Evolutionary conservation across 2,113 vertebrate genomes (phyloP).

Genomic region (Ascaphus truei): DNA sequence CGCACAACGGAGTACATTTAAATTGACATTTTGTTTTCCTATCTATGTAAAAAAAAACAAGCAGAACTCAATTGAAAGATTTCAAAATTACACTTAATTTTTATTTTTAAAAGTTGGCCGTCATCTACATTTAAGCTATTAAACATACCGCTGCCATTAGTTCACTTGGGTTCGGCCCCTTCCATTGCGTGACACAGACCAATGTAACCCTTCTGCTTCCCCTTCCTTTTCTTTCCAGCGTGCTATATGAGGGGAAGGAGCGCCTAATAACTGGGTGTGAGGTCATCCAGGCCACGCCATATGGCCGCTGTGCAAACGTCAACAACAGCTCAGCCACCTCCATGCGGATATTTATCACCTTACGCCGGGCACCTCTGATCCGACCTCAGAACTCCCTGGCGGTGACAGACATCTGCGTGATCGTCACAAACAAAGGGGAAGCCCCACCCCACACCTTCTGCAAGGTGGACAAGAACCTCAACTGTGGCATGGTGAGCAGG

Average conservation of each 20-base stretch:
- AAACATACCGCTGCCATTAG: too few relatives aligned
- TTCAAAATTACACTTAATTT: too few relatives aligned
- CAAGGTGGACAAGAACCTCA: conserved; percentile 96
- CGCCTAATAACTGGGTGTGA: conserved; percentile 89
- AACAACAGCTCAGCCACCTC: conserved; percentile 93
- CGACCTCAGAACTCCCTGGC: conserved; percentile 90
- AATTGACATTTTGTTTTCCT: too few relatives aligned
- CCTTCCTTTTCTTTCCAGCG: conserved; percentile 64
- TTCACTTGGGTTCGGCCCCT: too few relatives aligned
- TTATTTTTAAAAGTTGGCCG: too few relatives aligned
- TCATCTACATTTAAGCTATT: too few relatives aligned
- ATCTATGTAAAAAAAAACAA: too few relatives aligned
- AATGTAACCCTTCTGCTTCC: too few relatives aligned
- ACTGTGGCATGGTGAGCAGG: conserved; percentile 87
- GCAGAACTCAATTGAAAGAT: too few relatives aligned
- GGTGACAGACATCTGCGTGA: conserved; percentile 94
- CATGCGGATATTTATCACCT: conserved; percentile 93
- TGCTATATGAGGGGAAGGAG: conserved; percentile 93
- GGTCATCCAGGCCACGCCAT: conserved; percentile 90
- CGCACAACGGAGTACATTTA: too few relatives aligned
- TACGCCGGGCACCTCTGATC: conserved; percentile 71
- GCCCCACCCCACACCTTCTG: conserved; percentile 95
- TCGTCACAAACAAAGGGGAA: conserved; percentile 92
- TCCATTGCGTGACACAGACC: too few relatives aligned
- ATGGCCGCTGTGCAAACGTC: conserved; percentile 93